Conservation (phyloP, 2,797 vertebrate species). For the Paramormyrops hopkinsi region DNA sequence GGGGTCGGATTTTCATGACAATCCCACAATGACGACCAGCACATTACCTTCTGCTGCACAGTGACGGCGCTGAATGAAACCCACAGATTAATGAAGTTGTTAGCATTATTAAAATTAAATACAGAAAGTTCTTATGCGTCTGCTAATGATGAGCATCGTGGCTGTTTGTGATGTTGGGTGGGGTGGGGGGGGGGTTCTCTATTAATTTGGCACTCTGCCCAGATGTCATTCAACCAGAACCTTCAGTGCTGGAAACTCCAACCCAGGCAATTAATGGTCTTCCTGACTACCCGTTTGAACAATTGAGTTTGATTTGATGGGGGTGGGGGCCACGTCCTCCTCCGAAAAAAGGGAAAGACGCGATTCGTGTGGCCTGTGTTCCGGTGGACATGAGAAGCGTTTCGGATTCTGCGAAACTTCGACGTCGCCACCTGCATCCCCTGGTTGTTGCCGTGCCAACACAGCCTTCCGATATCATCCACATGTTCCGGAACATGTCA, state of each 20-base stretch:
- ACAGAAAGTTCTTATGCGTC: conserved; percentile 74
- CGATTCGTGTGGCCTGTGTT: conserved; percentile 27
- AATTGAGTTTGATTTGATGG: conserved; percentile 50
- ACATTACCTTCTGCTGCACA: conserved; percentile 65
- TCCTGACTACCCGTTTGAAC: conserved; percentile 59
- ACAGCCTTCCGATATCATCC: not conserved
- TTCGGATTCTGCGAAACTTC: not conserved
- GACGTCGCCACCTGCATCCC: not conserved
- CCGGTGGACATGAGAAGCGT: not conserved
- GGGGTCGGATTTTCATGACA: conserved; percentile 58
- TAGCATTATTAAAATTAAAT: conserved; percentile 90
- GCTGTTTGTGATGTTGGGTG: conserved; percentile 62
- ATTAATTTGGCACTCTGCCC: conserved; percentile 90
- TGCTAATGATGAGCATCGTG: conserved; percentile 80
- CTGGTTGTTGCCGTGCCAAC: not conserved
- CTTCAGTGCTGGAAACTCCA: conserved; percentile 77
- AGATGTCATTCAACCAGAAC: conserved; percentile 95
- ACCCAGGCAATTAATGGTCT: conserved; percentile 74
- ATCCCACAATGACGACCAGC: conserved; percentile 60
- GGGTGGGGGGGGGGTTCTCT: conserved; percentile 74
- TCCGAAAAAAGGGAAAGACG: conserved; percentile 18
- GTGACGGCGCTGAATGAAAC: conserved; percentile 72
- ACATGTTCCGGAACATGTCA: conserved; percentile 28
- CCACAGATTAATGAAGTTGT: conserved; percentile 81
- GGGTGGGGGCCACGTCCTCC: conserved; percentile 24